Conservation (phyloP, 1,140 invertebrate genomes). For the Dreissena polymorpha region DNA sequence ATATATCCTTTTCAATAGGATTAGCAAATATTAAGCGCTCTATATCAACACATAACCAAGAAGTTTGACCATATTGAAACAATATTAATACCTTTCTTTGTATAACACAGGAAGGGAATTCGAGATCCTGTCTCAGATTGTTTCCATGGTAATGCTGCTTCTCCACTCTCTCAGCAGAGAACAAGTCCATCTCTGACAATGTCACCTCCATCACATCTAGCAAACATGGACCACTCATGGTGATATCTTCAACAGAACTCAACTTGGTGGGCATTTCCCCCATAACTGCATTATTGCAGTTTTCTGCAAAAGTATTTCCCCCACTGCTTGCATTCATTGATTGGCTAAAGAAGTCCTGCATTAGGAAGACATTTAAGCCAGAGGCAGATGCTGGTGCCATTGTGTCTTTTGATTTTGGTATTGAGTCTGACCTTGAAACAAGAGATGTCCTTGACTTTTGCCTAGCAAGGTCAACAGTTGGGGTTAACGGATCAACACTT, state of each 20-base stretch:
- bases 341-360: conserved; percentile 1
- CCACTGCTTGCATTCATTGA: conserved; percentile 28
- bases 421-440: neutral
- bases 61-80: neutral
- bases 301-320: neutral
- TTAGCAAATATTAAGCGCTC: neutral
- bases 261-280: no score
- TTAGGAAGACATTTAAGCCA: conserved; percentile 20
- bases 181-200: conserved; percentile 91
- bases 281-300: no score
- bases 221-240: conserved; percentile 79
- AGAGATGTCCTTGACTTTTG: neutral
- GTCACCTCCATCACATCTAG: conserved; percentile 89
- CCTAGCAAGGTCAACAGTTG: conserved; percentile 1
- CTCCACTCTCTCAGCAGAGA: conserved; percentile 82
- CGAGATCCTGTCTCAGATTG: conserved; percentile 66
- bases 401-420: no score
- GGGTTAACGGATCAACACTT: conserved; percentile 63
- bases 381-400: neutral
- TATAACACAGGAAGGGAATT: conserved; percentile 71
- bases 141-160: conserved; percentile 64
- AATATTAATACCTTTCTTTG: conserved; percentile 68
- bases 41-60: neutral
- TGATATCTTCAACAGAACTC: neutral
- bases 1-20: no score